Conservation (phyloP, 2,888 invertebrate genomes). For the Alentia gelatinosa region DNA sequence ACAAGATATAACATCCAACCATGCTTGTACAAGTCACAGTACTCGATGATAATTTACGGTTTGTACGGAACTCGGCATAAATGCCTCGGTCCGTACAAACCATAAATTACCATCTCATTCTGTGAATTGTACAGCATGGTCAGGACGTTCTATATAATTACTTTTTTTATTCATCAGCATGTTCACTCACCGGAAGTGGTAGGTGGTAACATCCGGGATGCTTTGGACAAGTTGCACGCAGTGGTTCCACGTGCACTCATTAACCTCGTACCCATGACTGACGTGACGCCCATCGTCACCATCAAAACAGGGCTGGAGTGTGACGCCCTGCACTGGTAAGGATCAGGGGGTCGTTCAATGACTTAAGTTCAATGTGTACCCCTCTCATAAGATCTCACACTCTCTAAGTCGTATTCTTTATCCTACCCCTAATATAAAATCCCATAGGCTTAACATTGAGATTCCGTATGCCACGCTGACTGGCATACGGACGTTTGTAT, state of each 20-base stretch:
- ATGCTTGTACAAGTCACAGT: background rate
- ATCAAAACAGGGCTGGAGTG: background rate
- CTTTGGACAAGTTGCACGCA: slow-evolving; percentile 49
- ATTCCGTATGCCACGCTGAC: no score
- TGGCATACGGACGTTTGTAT: no score
- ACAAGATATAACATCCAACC: no score
- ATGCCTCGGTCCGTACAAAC: background rate
- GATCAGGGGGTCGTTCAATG: no score
- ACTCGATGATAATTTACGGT: background rate
- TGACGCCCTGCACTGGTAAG: slow-evolving; percentile 16
- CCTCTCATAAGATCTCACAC: no score
- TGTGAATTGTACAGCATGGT: no score
- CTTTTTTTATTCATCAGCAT: no score
- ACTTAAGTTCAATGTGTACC: no score
- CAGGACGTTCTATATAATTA: no score
- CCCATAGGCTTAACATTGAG: no score
- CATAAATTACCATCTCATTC: background rate
- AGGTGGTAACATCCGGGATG: background rate
- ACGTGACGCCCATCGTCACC: slow-evolving; percentile 13
- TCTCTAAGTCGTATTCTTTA: no score
- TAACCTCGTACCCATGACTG: slow-evolving; percentile 44
- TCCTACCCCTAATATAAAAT: no score
- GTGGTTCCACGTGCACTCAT: background rate
- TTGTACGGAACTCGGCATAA: background rate
- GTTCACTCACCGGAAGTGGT: background rate